Conservation (phyloP, 2,888 invertebrate genomes). For the Galerucella pusilla region DNA sequence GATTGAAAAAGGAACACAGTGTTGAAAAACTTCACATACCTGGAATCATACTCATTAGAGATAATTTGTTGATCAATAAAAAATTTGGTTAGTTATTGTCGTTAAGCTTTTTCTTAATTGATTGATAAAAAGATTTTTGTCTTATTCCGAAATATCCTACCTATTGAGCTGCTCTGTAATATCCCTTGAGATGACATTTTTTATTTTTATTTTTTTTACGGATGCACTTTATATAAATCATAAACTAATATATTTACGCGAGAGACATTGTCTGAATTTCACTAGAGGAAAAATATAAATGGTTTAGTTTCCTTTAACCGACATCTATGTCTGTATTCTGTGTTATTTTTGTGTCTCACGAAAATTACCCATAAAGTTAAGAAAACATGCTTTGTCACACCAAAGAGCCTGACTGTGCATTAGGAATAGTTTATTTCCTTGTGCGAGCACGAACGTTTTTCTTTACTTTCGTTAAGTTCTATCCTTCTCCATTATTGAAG, state of each 20-base stretch:
- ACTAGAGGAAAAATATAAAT: not conserved
- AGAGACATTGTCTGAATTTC: not conserved
- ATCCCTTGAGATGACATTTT: not conserved
- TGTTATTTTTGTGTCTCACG: constrained; percentile 12
- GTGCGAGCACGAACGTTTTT: not conserved
- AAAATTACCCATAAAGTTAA: constrained; percentile 27
- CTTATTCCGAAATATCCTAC: too few relatives aligned
- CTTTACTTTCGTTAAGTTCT: not conserved
- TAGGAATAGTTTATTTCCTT: constrained; percentile 18
- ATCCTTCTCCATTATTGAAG: constrained; percentile 4
- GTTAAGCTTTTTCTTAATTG: too few relatives aligned
- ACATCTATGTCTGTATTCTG: not conserved
- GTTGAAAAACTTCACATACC: too few relatives aligned
- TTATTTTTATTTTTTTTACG: not conserved
- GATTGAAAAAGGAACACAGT: too few relatives aligned
- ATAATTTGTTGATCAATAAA: too few relatives aligned
- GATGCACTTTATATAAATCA: not conserved
- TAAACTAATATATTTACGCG: not conserved
- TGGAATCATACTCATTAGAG: too few relatives aligned
- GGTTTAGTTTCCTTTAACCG: not conserved
- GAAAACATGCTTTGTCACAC: constrained; percentile 31
- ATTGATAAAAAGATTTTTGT: too few relatives aligned
- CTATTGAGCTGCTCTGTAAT: too few relatives aligned
- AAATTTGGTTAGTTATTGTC: too few relatives aligned
- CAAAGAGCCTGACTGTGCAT: constrained; percentile 29